These are phyloP conservation scores for Dicranocentrus wangi DNA, from an alignment of 2,888 invertebrate genomes.

Conservation along the genomic window DNA sequence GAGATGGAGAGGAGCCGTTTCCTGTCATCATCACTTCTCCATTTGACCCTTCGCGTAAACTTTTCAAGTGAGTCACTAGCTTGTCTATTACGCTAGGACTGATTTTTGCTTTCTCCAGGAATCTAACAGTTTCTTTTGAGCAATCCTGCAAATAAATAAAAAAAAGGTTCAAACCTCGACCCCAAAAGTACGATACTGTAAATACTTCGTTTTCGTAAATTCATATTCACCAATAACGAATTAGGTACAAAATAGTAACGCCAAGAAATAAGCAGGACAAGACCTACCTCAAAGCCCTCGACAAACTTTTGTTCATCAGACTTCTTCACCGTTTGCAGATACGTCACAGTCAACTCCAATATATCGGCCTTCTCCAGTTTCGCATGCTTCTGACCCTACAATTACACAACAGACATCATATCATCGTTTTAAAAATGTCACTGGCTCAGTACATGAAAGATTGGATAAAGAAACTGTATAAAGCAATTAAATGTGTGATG, in stretches of 20 bases:
- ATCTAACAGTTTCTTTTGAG: constrained; percentile 65
- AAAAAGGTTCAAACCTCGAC: too few relatives aligned
- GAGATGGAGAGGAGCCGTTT: constrained; percentile 45
- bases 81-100: constrained; percentile 64
- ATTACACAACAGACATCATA: too few relatives aligned
- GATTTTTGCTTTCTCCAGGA: constrained; percentile 68
- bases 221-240: too few relatives aligned
- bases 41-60: constrained; percentile 40
- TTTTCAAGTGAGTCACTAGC: constrained; percentile 65
- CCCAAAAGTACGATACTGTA: too few relatives aligned
- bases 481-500: too few relatives aligned
- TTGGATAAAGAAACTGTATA: too few relatives aligned
- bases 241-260: too few relatives aligned
- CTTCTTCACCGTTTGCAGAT: constrained; percentile 64
- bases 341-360: constrained; percentile 66
- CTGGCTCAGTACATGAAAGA: too few relatives aligned
- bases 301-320: constrained; percentile 69
- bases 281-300: constrained; percentile 69
- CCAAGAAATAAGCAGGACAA: too few relatives aligned
- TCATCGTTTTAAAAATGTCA: too few relatives aligned
- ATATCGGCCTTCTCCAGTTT: constrained; percentile 69
- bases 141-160: constrained; percentile 62
- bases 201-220: too few relatives aligned
- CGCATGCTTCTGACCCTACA: constrained; percentile 68
- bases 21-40: constrained; percentile 47